These are phyloP conservation scores for Copsychus sechellarum DNA, from an alignment of 2,113 vertebrate genomes.

Conservation along the genomic window DNA sequence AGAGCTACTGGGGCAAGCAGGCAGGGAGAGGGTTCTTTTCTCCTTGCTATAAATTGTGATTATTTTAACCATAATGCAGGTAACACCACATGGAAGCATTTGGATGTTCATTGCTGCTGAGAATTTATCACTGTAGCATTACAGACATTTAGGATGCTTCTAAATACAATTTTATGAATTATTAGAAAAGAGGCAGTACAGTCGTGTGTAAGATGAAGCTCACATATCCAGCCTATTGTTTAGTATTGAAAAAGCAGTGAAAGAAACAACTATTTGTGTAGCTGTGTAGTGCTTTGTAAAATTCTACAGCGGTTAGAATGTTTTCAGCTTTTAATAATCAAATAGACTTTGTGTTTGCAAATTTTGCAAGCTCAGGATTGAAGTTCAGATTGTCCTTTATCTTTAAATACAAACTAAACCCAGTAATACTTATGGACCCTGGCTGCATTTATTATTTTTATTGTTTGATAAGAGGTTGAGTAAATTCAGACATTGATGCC, in stretches of 20 bases:
- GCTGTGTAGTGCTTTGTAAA: not conserved
- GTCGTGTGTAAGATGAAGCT: not conserved
- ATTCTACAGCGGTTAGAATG: not conserved
- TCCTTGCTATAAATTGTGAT: not conserved
- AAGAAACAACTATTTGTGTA: not conserved
- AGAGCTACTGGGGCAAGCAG: not conserved
- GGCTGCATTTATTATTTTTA: not conserved
- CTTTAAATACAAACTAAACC: not conserved
- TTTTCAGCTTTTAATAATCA: not conserved
- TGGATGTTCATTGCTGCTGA: not conserved
- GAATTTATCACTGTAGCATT: not conserved
- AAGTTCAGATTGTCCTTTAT: not conserved
- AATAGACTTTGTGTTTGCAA: not conserved
- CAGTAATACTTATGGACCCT: not conserved
- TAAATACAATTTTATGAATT: not conserved
- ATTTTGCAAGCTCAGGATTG: not conserved
- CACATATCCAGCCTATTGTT: not conserved
- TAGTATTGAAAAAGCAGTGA: not conserved
- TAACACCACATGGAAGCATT: not conserved
- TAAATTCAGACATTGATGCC: not conserved
- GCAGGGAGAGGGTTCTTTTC: constrained; percentile 15
- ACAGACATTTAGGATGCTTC: not conserved
- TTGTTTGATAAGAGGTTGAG: not conserved
- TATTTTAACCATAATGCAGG: not conserved
- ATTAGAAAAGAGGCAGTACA: not conserved